Evolutionary conservation across 92 coral and sea anemone species (phyloP).

Genomic region (Paramuricea clavata): DNA sequence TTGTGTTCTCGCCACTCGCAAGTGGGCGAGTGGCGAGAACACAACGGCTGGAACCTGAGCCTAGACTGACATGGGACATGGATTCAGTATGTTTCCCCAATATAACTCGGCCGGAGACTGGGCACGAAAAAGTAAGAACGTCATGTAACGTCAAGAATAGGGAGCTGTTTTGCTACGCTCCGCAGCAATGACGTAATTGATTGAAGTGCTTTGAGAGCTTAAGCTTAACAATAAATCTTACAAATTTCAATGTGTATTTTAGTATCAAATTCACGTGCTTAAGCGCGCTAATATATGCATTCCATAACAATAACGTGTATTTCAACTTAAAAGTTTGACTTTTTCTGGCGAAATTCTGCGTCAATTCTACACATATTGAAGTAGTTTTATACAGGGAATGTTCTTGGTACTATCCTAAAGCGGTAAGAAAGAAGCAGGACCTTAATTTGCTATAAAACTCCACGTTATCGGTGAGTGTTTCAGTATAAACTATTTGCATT

Average conservation of each 20-base stretch:
- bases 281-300: conserved; percentile 26
- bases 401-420: background rate
- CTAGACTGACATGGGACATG: too few species aligned
- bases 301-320: conserved; percentile 4
- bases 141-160: too few species aligned
- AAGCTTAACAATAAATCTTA: too few species aligned
- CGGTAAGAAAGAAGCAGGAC: background rate
- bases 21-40: too few species aligned
- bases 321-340: background rate
- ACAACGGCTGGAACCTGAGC: too few species aligned
- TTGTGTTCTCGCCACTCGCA: too few species aligned
- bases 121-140: too few species aligned
- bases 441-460: background rate
- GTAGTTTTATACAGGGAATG: background rate
- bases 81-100: too few species aligned
- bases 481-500: background rate
- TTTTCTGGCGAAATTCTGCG: background rate
- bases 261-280: background rate
- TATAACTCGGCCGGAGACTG: too few species aligned
- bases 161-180: too few species aligned
- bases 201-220: background rate
- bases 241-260: too few species aligned
- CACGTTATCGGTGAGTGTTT: conserved; percentile 10
- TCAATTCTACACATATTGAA: background rate
- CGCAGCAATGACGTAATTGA: conserved; percentile 26